Percentiles rank a stretch among this genome's conserved stretches.
phyloP scores from a whole-genome alignment of 2,113 vertebrate species.

The Isurus oxyrinchus region DNA sequence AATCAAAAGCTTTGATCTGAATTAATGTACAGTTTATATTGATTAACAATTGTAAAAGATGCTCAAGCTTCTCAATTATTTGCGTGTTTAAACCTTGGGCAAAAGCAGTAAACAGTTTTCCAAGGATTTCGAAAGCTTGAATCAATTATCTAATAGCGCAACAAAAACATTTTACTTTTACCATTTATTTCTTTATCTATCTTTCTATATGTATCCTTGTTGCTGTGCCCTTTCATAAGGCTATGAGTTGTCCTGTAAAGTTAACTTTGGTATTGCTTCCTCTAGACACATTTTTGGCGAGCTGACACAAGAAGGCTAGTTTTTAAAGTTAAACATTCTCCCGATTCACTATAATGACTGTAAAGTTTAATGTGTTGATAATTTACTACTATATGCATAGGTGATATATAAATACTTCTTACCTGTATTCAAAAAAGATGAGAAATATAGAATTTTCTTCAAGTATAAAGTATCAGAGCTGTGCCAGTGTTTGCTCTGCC shows the following conservation, averaged over 20 bases:
- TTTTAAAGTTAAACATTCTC: constrained; percentile 9
- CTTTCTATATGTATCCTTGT: not conserved
- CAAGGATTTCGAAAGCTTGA: not conserved
- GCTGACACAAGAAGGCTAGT: not conserved
- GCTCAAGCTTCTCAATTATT: not conserved
- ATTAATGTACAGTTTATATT: not conserved
- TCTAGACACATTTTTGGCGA: not conserved
- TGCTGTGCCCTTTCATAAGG: not conserved
- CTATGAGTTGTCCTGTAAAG: not conserved
- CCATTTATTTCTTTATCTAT: not conserved
- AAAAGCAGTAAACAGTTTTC: not conserved
- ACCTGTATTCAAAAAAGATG: constrained; percentile 51
- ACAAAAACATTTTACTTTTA: not conserved
- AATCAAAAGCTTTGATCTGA: not conserved
- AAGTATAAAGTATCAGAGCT: constrained; percentile 51
- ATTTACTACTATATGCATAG: not conserved
- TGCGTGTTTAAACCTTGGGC: not conserved
- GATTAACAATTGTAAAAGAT: not conserved
- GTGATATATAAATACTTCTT: constrained; percentile 44
- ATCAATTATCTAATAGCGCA: not conserved
- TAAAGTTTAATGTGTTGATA: not conserved
- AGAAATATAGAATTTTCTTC: constrained; percentile 46
- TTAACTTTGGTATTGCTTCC: not conserved
- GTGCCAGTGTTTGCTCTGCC: constrained; percentile 53
- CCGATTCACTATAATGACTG: not conserved